Evolutionary conservation across 1,140 invertebrate genomes (phyloP).

Genomic region (Platyscapa corneri): DNA sequence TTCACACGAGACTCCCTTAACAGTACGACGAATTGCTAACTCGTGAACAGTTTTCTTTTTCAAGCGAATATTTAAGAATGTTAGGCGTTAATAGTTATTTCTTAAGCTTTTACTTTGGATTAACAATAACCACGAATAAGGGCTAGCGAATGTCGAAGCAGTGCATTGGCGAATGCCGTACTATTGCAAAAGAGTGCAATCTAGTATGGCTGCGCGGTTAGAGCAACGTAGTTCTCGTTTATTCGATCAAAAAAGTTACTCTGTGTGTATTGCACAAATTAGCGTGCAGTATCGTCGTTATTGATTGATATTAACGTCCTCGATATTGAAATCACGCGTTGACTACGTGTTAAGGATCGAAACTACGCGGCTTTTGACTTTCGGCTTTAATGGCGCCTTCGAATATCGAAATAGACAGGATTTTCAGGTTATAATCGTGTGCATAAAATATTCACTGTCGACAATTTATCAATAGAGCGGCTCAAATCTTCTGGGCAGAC

Average conservation of each 20-base stretch:
- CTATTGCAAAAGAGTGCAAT: background rate
- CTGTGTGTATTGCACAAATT: background rate
- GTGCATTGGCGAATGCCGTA: background rate
- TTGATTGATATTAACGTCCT: background rate
- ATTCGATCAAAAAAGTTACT: background rate
- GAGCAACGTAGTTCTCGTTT: background rate
- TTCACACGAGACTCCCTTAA: background rate
- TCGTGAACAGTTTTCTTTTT: no score
- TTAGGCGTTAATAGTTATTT: background rate
- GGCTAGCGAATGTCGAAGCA: background rate
- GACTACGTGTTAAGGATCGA: background rate
- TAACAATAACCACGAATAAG: no score
- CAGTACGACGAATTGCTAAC: no score
- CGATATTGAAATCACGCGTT: no score
- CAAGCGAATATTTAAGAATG: background rate
- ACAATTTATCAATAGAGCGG: background rate
- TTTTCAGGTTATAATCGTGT: background rate
- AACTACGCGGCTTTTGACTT: background rate
- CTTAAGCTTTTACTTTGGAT: no score
- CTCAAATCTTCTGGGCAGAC: background rate
- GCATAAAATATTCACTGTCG: background rate
- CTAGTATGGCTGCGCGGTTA: background rate
- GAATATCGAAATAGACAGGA: background rate
- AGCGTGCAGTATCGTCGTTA: background rate
- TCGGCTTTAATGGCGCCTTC: background rate